A percentile compares a stretch with the other conserved stretches of the same genome.
These are phyloP conservation scores for Pherbina coryleti DNA, from an alignment of 2,888 invertebrate genomes.

Conservation along the genomic window DNA sequence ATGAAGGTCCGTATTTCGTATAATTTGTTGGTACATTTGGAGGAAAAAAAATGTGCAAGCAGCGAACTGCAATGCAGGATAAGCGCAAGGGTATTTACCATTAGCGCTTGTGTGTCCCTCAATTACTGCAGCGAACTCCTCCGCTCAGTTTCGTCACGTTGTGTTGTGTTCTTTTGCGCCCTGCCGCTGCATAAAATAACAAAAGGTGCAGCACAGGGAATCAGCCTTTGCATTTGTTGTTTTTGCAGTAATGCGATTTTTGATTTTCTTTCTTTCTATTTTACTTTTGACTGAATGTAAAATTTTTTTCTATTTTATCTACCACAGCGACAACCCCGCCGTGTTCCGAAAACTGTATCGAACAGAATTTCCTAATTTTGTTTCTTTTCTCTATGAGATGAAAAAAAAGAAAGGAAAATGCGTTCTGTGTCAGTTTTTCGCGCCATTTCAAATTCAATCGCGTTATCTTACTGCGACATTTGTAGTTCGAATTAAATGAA, in stretches of 20 bases:
- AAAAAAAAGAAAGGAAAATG: too few species aligned
- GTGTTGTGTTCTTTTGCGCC: not conserved
- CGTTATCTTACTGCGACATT: too few species aligned
- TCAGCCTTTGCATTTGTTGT: not conserved
- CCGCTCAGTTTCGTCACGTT: slow-evolving; percentile 9
- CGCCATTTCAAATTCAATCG: not conserved
- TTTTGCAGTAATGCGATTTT: slow-evolving; percentile 7
- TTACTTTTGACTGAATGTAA: not conserved
- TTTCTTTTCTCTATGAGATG: not conserved
- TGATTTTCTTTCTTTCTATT: not conserved
- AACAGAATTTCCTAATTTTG: not conserved
- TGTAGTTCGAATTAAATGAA: too few species aligned
- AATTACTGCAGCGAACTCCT: slow-evolving; percentile 30
- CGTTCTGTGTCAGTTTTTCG: not conserved
- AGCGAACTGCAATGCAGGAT: not conserved
- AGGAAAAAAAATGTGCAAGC: not conserved
- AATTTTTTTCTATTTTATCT: not conserved
- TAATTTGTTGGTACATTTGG: not conserved
- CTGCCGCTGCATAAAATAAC: not conserved
- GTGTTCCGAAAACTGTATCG: slow-evolving; percentile 11
- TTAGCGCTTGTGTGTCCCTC: slow-evolving; percentile 19
- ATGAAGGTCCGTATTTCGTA: not conserved
- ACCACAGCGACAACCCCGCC: slow-evolving; percentile 19
- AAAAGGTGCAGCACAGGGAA: not conserved
- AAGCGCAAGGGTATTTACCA: not conserved